Evolutionary conservation across 2,888 invertebrate species (phyloP), one percentile per base, ranked within the genome.

Genomic region (Volucella bombylans): DNA sequence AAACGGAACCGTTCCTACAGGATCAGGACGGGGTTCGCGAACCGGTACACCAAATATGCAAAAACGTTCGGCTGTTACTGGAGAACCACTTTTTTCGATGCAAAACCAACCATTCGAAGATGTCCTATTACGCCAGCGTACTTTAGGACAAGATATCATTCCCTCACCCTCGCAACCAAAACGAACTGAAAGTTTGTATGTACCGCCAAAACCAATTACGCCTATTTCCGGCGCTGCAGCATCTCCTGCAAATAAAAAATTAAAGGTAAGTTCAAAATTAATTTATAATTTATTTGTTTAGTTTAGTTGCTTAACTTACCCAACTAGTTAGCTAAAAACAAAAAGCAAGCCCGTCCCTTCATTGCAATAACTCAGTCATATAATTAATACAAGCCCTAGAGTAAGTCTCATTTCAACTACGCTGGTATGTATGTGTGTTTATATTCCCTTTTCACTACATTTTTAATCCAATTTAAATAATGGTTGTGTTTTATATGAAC

Each of bases 151-250:
- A 92, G 97, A 97, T 90, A 97, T 97, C 91, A 94, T 96, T 89
- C 97, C 97, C 85, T 97, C 97, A 88, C 95, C 94, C 80, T 95
- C 95, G 89, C 96, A 97, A 91, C 97, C 97, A 79, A 97, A 97
- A 92, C 94, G 97, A 89, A 97, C 97, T 86, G 97, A 97, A 92
- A 97, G 97, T 91, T 93, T 97, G 88, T 97, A 95, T 92, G 94
- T 97, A 88, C 93, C 94, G 68, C 92, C 93, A 23, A 93, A 93
- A 88, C 94, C 94, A 62, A 93, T 92, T 86, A 93, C 93, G 82
- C 90, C 93, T 82, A 90, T 89, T 61, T 90, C 92, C 12, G 90
- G 89, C 87, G 90, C 90, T 18, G 38, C 15, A 82, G 87, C 78
- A 86, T 91, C 91, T 15, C 93, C 92, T 67, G 92, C 93, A 81